A percentile compares a stretch with the other conserved stretches of the same genome.
Evolutionary conservation across 1,140 invertebrate species (phyloP).

Genomic region (Capitella teleta): DNA sequence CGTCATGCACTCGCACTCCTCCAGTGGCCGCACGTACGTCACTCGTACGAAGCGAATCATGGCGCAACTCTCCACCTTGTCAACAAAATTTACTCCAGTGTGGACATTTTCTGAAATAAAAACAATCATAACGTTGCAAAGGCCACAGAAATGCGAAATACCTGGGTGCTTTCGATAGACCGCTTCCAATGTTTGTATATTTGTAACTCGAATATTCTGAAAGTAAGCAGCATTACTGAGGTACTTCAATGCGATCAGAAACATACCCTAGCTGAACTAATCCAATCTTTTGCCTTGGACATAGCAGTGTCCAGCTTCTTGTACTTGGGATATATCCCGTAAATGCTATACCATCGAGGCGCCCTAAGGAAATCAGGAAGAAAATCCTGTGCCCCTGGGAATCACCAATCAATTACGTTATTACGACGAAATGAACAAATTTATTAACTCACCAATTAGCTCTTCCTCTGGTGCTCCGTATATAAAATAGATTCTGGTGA

Average conservation of each 20-base stretch:
- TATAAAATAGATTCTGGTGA: conserved; percentile 14
- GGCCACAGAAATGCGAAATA: conserved; percentile 3
- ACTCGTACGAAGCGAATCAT: conserved; percentile 12
- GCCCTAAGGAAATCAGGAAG: conserved; percentile 12
- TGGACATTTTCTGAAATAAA: conserved; percentile 10
- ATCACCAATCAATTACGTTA: no score
- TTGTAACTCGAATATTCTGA: conserved; percentile 11
- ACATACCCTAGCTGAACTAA: conserved; percentile 10
- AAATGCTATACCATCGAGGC: conserved; percentile 9
- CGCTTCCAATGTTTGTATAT: conserved; percentile 11
- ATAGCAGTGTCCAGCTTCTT: conserved; percentile 9
- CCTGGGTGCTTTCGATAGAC: conserved; percentile 12
- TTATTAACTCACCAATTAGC: conserved; percentile 7
- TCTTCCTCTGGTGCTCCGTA: conserved; percentile 11
- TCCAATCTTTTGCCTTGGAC: conserved; percentile 13
- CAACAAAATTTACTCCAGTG: conserved; percentile 12
- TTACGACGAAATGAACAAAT: no score
- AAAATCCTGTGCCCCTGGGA: conserved; percentile 12
- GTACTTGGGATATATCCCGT: conserved; percentile 10
- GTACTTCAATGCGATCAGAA: no score
- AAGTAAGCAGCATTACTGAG: no score
- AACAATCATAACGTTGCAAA: not conserved
- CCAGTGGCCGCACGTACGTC: conserved; percentile 11
- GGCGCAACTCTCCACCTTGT: conserved; percentile 13
- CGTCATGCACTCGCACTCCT: conserved; percentile 7